Evolutionary conservation across 2,888 invertebrate genomes (phyloP), one percentile per base, ranked within the genome.

Genomic region (Sarcophaga caerulescens): DNA sequence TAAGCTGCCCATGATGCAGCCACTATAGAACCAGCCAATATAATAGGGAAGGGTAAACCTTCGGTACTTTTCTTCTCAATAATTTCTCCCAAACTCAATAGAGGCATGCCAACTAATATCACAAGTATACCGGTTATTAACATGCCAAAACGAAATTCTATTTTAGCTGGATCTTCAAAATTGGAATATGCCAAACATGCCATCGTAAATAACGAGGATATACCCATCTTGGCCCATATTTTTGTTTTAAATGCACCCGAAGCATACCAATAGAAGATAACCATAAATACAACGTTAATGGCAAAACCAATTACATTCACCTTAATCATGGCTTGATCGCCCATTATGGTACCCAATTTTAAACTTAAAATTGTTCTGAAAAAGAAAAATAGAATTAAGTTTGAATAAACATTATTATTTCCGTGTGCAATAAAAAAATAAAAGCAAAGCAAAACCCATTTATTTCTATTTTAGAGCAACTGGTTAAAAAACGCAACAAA

Each of bases 1-100:
- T 93, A 93, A 1, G 91, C 45, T 65, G 91, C 88, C 93, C 93
- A 93, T 17, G 92, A 89, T 4, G 89, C 85, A 21, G 91, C 88
- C n/a, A 98, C 97, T 8, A 97, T 90, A 47, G 97, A 95, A 87
- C 97, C 98, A 88, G 97, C 96, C 57, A 97, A 93, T 90, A 98
- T 98, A 83, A 99, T 94, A 11, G 98, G 97, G 92, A 98, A 97
- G 6, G 98, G 98, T 93, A 99, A 94, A 59, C 96, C 95, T 85
- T 96, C 97, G 0, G 98, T 97, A 92, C 96, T 97, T 93, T 97
- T 95, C 19, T 96, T 96, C 90, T 94, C 94, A 52, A 99, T 95
- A 78, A 99, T 96, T 81, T 96, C 94, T 89, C 94, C 96, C 90
- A 97, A 90, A 90, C 95, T 95, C 21, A 96, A 93, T 4, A 97